Evolutionary conservation across 2,113 vertebrate species (phyloP), one percentile per base, ranked within the genome.

Genomic region (Nyctibius bracteatus): DNA sequence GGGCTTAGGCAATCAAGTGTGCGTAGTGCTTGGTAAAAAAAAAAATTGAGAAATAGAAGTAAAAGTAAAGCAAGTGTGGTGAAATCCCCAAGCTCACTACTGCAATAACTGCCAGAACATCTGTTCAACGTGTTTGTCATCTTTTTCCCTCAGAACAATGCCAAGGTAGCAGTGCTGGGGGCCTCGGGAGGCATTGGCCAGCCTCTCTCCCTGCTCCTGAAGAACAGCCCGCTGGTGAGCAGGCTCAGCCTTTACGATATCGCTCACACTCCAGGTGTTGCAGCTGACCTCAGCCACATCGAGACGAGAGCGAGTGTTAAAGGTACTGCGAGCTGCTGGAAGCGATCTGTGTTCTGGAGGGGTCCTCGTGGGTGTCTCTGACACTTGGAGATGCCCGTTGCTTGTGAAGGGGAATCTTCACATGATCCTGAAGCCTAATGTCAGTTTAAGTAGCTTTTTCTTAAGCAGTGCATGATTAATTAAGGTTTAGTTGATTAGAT

Each of bases 181-280:
- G 99, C 99, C 12, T 99, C 99, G 0, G 99, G 99, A 39, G 99
- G 99, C 47, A 99, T 99, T 14, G 99, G 99, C 65, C 99, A 99
- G 96, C 99, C 99, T 1, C 99, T 99, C 1, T 99, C 99, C 1
- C 98, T 99, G 49, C 98, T 99, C 4, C 97, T 99, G 88, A 99
- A 99, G 98, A 99, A 99, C 93, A 99, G 99, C 95, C 99, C 99
- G 1, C 94, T 99, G 95, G 99, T 99, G 93, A 99, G 98, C 93
- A 98, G 98, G 28, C 98, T 99, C 77, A 98, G 97, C 51, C 98
- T 99, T 8, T 99, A 98, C 1, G 99, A 99, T 74, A 99, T 99
- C 0, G 99, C 99, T 1, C 99, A 99, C 96, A 99, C 99, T 0
- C 99, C 99, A 0, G 99, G 99, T 0, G 99, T 99, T 35, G 99